Evolutionary conservation across 1,140 invertebrate species (phyloP).

Genomic region (Hycleus phaleratus): DNA sequence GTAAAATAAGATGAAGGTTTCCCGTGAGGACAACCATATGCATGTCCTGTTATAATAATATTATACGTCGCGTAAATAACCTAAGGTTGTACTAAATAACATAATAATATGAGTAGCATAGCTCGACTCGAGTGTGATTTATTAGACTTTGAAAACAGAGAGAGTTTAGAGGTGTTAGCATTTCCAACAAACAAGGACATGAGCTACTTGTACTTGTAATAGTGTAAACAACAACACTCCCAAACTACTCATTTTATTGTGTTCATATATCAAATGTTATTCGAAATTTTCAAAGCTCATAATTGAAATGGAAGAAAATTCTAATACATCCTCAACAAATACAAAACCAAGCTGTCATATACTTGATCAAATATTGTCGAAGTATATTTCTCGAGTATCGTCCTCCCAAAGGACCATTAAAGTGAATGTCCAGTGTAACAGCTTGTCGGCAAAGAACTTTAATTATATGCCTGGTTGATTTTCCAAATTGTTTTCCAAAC

Average conservation of each 20-base stretch:
- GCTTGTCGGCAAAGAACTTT: background rate
- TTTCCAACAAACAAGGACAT: conserved; percentile 6
- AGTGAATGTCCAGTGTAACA: background rate
- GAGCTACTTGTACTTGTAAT: no score
- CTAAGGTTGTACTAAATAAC: conserved; percentile 28
- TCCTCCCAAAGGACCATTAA: conserved; percentile 8
- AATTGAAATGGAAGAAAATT: no score
- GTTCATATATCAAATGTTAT: no score
- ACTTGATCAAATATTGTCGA: no score
- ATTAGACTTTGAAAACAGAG: conserved; percentile 29
- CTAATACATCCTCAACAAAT: no score
- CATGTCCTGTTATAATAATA: conserved; percentile 26
- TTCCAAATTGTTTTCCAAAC: background rate
- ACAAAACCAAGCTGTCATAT: no score
- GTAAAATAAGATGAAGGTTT: conserved; percentile 23
- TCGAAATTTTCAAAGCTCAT: no score
- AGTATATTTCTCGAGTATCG: background rate
- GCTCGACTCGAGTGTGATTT: conserved; percentile 22
- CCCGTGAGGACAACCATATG: conserved; percentile 23
- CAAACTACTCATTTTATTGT: no score
- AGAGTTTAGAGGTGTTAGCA: conserved; percentile 25
- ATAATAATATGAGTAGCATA: conserved; percentile 29
- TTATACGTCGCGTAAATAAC: conserved; percentile 28
- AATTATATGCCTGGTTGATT: conserved; percentile 11
- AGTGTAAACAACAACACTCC: no score